Conservation (phyloP, 2,113 vertebrate species). For the Dipodomys stephensi region DNA sequence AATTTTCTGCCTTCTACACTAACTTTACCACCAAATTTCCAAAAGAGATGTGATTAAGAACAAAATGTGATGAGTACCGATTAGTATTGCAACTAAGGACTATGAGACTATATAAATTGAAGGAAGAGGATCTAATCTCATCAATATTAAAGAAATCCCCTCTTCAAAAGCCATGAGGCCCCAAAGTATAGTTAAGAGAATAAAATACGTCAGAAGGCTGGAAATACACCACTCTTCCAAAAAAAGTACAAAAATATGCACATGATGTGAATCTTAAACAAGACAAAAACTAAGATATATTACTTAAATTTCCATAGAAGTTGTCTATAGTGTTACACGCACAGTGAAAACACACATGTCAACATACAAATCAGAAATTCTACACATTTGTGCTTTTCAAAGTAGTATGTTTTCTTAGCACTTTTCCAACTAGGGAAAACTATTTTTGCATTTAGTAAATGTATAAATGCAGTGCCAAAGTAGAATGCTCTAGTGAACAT, state of each 20-base stretch:
- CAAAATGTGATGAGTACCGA: background rate
- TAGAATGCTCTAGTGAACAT: background rate
- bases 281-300: background rate
- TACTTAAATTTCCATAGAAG: constrained; percentile 16
- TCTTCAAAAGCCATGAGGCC: background rate
- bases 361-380: background rate
- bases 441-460: background rate
- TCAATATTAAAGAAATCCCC: constrained; percentile 8
- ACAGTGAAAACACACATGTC: background rate
- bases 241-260: background rate
- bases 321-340: background rate
- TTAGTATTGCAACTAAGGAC: background rate
- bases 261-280: background rate
- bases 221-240: no score
- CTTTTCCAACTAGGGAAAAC: constrained; percentile 42
- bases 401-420: background rate
- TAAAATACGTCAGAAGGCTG: background rate
- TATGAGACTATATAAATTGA: background rate
- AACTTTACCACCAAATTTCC: constrained; percentile 3
- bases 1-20: constrained; percentile 13
- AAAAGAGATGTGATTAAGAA: constrained; percentile 25
- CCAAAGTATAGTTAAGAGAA: background rate
- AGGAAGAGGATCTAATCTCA: background rate
- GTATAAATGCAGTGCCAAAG: background rate
- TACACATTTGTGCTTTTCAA: background rate